Conservation (phyloP, 1,140 invertebrate species). For the Dryas iulia region DNA sequence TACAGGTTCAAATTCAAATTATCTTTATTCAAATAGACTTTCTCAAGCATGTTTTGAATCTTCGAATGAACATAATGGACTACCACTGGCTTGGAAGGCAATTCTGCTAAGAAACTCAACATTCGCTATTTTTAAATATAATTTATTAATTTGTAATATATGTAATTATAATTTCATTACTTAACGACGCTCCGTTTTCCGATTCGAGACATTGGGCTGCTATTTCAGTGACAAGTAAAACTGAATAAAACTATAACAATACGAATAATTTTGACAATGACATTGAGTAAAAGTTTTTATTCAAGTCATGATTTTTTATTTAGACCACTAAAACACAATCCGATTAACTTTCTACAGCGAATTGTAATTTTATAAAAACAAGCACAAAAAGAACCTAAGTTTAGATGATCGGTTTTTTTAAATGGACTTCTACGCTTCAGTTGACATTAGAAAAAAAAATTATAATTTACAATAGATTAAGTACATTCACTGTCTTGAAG, state of each 20-base stretch:
- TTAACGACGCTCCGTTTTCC: too few relatives aligned
- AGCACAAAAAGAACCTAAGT: not conserved
- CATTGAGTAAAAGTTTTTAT: conserved; percentile 3
- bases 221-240: not conserved
- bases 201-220: too few relatives aligned
- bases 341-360: conserved; percentile 5
- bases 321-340: not conserved
- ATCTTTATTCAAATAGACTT: too few relatives aligned
- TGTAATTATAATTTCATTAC: too few relatives aligned
- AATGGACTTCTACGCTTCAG: not conserved
- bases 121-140: too few relatives aligned
- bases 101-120: too few relatives aligned
- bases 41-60: too few relatives aligned
- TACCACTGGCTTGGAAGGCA: too few relatives aligned
- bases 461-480: not conserved
- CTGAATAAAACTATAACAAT: not conserved
- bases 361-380: not conserved
- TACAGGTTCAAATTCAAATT: too few relatives aligned
- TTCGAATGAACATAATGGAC: too few relatives aligned
- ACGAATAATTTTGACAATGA: not conserved
- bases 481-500: not conserved
- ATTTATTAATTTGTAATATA: too few relatives aligned
- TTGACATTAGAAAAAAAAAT: not conserved
- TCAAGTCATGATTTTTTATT: not conserved
- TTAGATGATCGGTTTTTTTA: not conserved